phyloP scores from a whole-genome alignment of 2,797 vertebrate species.

The Sebastes kiyomatsui region DNA sequence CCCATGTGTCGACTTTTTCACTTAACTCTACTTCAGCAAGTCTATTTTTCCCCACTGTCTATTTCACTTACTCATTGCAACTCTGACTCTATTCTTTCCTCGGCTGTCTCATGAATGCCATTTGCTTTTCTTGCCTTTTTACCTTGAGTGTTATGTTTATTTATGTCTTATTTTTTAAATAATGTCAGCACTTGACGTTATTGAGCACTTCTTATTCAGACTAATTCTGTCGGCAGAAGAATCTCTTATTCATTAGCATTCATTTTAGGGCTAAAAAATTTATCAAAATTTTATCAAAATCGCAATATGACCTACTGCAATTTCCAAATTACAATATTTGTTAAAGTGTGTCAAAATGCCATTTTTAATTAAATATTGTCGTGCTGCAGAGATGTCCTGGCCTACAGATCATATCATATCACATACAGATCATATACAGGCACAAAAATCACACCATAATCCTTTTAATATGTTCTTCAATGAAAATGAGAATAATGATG shows the following conservation, averaged over 20 bases:
- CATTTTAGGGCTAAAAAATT: background rate
- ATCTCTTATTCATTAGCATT: background rate
- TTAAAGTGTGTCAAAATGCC: no score
- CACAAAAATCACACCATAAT: no score
- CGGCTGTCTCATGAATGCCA: background rate
- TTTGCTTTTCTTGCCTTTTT: background rate
- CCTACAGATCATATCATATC: no score
- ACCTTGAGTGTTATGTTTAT: background rate
- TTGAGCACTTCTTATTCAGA: background rate
- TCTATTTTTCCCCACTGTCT: slow-evolving; percentile 22
- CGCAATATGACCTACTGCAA: no score
- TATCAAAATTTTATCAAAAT: no score
- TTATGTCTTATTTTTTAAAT: background rate
- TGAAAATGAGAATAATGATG: no score
- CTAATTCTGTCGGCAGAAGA: background rate
- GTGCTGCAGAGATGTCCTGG: no score
- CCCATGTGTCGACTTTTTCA: slow-evolving; percentile 22
- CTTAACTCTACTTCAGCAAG: slow-evolving; percentile 36
- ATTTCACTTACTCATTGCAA: slow-evolving; percentile 13
- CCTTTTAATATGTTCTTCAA: no score
- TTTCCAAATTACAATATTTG: no score
- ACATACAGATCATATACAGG: no score
- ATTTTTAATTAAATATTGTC: no score
- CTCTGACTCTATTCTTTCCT: background rate
- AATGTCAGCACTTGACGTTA: background rate